Conservation (phyloP, 1,140 invertebrate genomes). For the Rhopalosiphum maidis region DNA sequence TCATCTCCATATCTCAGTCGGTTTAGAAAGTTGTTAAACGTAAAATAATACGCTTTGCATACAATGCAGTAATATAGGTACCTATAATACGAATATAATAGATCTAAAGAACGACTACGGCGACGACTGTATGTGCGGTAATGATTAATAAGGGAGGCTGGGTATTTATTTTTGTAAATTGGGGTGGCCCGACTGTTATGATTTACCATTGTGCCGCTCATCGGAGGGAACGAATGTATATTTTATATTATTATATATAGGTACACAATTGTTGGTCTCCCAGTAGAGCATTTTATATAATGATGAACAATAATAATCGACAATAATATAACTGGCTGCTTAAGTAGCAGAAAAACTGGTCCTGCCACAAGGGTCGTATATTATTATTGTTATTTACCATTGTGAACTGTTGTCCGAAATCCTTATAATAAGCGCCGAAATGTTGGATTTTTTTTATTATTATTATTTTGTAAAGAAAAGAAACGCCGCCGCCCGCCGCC, state of each 20-base stretch:
- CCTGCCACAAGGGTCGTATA: conserved; percentile 54
- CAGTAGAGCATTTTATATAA: conserved; percentile 49
- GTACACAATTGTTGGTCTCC: conserved; percentile 46
- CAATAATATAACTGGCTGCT: conserved; percentile 54
- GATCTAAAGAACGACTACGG: background rate
- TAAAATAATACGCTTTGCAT: conserved; percentile 37
- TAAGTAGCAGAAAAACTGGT: conserved; percentile 58
- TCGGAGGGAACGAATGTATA: conserved; percentile 37
- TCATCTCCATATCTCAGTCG: background rate
- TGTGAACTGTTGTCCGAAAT: conserved; percentile 50
- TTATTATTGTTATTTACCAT: conserved; percentile 58
- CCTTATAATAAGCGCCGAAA: conserved; percentile 56
- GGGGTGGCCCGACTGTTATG: conserved; percentile 45
- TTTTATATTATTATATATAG: conserved; percentile 16
- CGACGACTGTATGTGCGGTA: conserved; percentile 14
- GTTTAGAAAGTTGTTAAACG: conserved; percentile 42
- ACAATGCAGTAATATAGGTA: background rate
- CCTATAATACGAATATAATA: background rate
- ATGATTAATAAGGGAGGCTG: conserved; percentile 40
- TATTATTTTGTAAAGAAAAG: conserved; percentile 46
- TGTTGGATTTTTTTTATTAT: conserved; percentile 53
- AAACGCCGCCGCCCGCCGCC: conserved; percentile 27
- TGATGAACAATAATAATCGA: conserved; percentile 55
- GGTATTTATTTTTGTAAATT: conserved; percentile 49
- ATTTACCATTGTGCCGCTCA: conserved; percentile 44